Evolutionary conservation across 2,888 invertebrate genomes (phyloP), one percentile per base, ranked within the genome.

Genomic region (Rhopalosiphum nymphaeae): DNA sequence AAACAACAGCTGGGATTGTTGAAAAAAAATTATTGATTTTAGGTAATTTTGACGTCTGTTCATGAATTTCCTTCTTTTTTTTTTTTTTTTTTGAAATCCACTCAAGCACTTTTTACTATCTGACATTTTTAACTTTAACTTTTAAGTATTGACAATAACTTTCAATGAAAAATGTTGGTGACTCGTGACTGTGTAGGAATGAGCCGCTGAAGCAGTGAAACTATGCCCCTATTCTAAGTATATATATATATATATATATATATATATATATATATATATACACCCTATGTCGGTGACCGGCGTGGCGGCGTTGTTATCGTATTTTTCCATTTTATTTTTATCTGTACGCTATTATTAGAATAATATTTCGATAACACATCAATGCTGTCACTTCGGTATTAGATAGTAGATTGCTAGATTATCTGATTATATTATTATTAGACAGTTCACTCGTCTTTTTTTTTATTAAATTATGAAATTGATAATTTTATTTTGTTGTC

Each of bases 281-380:
- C n/a, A n/a, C n/a, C n/a, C n/a, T n/a, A n/a, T n/a, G 11, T 67
- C 29, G n/a, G 29, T 29, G 9, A n/a, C 11, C 49, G 49, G 49
- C 49, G 11, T n/a, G 3, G 26, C 49, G 49, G 49, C 49, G 11
- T n/a, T 26, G 26, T 67, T 10, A 67, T 26, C 29, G 11, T 67
- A 67, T 29, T 78, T 78, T 78, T 78, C 36, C 36, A 78, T 78
- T 78, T 78, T 78, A 78, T 78, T 78, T 78, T 78, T 78, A 78
- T n/a, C 36, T 36, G 36, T 78, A 78, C 78, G n/a, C n/a, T 36
- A 36, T 36, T 36, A n/a, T n/a, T 78, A 78, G n/a, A 78, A 13
- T 36, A 78, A 78, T 78, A 84, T 42, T 84, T 42, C 36, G 36
- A 84, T 84, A 84, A 78, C 67, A 78, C 67, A 78, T 78, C 67